Base-by-base conservation (phyloP, 30 jellyfish, hydroid and myxozoan species). In the Haliclystus octoradiatus region DNA sequence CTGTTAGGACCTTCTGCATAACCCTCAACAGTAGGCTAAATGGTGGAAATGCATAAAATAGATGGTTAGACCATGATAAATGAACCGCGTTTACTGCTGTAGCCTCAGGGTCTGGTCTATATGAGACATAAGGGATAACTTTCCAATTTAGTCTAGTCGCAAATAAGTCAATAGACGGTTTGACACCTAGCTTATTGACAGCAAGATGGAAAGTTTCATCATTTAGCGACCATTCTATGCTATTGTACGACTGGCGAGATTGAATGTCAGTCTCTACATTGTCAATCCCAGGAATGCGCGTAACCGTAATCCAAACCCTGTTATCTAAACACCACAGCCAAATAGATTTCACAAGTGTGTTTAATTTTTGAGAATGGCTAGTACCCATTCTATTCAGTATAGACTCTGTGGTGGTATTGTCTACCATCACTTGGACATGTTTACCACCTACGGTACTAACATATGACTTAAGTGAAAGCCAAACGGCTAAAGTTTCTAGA, bases 381-480 rank as follows among this genome's bases (percentile, higher is more conserved):
- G 79, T 70, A 26, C 84, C 93, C 85, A 80, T 65, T 15, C 65
- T 30, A 50, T 72, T 72, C 14, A 80, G 35, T 24, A 53, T 30
- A 19, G 85, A 57, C 26, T 71, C 93, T 35, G 64, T 82, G 22
- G 82, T 50, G 63, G 93, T 66, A 26, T 80, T 71, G 40, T 80
- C 93, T 30, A 64, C 70, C 81, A 69, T 60, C 19, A 40, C 57
- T 19, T 40, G 9, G 57, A 40, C 9, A 24, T 71, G 85, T 33
- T 63, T 47, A 24, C 63, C 76, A 65, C 72, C 85, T 26, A 72
- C 14, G 15, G 28, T 26, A 22, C 26, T 33, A 19, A 24, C 13
- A 49, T 51, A 65, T 2, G 71, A 13, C 63, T 49, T 47, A 2
- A 79, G 0, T 12, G 84, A 49, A 68, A 68, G 50, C 15, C 2